Conservation (phyloP, 2,113 vertebrate species). For the Perca schrenkii region DNA sequence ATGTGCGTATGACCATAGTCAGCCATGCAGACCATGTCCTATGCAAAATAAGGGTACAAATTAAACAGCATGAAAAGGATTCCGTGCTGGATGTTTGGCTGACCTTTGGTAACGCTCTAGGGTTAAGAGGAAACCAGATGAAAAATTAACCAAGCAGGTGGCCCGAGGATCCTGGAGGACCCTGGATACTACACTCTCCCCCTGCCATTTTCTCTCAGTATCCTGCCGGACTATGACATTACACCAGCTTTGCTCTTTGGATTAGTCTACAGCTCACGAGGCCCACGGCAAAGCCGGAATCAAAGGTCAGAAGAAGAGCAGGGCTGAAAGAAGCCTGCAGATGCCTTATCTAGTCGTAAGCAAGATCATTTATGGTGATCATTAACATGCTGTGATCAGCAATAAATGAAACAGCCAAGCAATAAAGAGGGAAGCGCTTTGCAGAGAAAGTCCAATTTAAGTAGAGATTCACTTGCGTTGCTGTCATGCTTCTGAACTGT, state of each 20-base stretch:
- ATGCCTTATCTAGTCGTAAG: constrained; percentile 29
- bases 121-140: constrained; percentile 32
- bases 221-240: not conserved
- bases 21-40: not conserved
- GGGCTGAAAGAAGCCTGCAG: not conserved
- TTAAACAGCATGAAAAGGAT: not conserved
- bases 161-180: not conserved
- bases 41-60: constrained; percentile 26
- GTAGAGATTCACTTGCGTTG: not conserved
- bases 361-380: not conserved
- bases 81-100: constrained; percentile 7
- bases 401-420: constrained; percentile 22
- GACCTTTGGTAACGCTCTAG: constrained; percentile 5
- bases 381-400: not conserved
- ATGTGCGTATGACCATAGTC: not conserved
- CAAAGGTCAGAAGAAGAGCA: constrained; percentile 38
- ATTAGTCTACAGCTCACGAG: constrained; percentile 7
- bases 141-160: constrained; percentile 10
- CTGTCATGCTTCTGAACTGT: constrained; percentile 69
- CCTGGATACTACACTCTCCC: not conserved
- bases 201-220: not conserved
- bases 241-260: constrained; percentile 6
- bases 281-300: constrained; percentile 9
- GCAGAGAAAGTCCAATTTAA: not conserved
- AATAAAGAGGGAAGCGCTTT: constrained; percentile 1